Base-by-base conservation (phyloP, 2,797 vertebrate species). In the Enteromius fasciolatus region DNA sequence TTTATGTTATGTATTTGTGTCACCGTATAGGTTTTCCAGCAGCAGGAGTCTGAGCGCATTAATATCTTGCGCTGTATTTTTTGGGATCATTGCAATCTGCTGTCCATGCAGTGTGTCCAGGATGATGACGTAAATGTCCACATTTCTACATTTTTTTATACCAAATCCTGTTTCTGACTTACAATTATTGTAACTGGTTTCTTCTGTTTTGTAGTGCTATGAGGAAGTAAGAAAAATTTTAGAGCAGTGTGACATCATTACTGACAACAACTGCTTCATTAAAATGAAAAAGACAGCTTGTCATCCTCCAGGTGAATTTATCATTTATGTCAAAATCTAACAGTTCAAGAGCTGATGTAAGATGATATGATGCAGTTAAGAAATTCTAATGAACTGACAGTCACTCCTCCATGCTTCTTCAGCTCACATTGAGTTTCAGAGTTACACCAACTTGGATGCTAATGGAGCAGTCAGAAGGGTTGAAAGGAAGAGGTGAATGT, bases 81-180 rank as follows among this genome's bases (percentile, higher is more conserved):
- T 85, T 99, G 98, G 98, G 94, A 96, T 66, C 97, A 99, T 87
- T 96, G 95, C 85, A 99, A 99, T 91, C 97, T 98, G 67, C 92
- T 98, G 41, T 99, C 98, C 25, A 90, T 93, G 94, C 97, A 97
- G 86, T 95, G 95, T 0, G 96, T 99, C 76, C 96, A 94, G 82
- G 96, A 97, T 0, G 98, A 99, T 0, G 96, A 99, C 95, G 98
- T 99, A 74, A 67, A 90, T 85, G 5, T 41, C 72, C 9, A 48
- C 17, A 17, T 81, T 50, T 57, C 14, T 23, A 7, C 10, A 17
- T 20, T 12, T 50, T 50, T 63, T 31, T 78, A 9, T 20, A 41
- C 0, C n/a, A 80, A 33, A 59, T 50, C 1, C 4, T 12, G 15
- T 54, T 73, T 6, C 10, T 10, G 28, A 44, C 41, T 73, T 25